Evolutionary conservation across 2,113 vertebrate species (phyloP), one percentile per base, ranked within the genome.

Genomic region (Prunella himalayana): DNA sequence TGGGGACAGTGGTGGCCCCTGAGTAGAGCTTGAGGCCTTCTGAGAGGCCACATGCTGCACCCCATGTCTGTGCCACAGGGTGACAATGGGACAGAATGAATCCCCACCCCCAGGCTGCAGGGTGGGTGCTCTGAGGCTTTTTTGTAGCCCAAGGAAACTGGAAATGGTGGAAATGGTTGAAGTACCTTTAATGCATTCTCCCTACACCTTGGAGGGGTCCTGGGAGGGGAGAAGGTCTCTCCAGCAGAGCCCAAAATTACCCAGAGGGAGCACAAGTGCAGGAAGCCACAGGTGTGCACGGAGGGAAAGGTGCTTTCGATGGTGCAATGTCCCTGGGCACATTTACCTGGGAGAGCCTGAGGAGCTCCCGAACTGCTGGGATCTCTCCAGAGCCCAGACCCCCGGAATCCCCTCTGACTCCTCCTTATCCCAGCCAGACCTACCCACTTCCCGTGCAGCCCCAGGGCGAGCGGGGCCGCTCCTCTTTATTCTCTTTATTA

Each of bases 401-500:
- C 51, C 37, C 14, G 1, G 1, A 25, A 68, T 6, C 44, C 31
- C 51, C 35, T 44, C 3, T 3, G 41, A 42, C 31, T 21, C 35
- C 76, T 59, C 60, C 69, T 60, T 11, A 3, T 6, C 13, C 76
- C 57, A 6, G 24, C 8, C 90, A 10, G 49, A 57, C 6, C 18
- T 15, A 9, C 76, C 47, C 21, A 2, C 31, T 76, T 79, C 53
- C 78, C 1, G 3, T 27, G 88, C 41, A 73, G 71, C 27, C 50
- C 59, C 1, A 3, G 50, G 42, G 54, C 72, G 4, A 63, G 92
- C 33, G 20, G 63, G 31, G 88, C 72, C 59, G 2, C 83, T 95
- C 94, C 92, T 63, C 82, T 95, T 95, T 97, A 95, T 92, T 47
- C 91, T 56, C 73, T 95, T 96, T 97, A 96, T 92, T 33, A 19